Evolutionary conservation across 2,888 invertebrate genomes (phyloP).

Genomic region (Trachelus stipa): DNA sequence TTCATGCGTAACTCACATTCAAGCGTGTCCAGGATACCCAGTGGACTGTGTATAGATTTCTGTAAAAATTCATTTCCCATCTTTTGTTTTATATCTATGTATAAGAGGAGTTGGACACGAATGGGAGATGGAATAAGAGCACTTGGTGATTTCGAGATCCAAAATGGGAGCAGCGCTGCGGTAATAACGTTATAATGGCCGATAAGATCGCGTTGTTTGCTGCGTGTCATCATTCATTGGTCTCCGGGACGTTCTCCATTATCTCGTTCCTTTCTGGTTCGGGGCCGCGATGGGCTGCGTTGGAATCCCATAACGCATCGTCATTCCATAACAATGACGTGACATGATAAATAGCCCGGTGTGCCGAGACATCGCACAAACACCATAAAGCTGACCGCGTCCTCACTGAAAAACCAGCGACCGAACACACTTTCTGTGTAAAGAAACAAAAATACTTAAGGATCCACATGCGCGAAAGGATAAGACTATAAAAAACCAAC

Average conservation of each 20-base stretch:
- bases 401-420: not conserved
- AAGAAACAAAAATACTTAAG: not conserved
- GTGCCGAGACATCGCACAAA: slow-evolving; percentile 5
- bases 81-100: not conserved
- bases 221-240: slow-evolving; percentile 11
- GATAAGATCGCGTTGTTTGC: slow-evolving; percentile 20
- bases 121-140: not conserved
- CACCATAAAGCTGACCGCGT: not conserved
- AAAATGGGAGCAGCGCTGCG: not conserved
- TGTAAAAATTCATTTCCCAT: not conserved
- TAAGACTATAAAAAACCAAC: not conserved
- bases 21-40: not conserved
- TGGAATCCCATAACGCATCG: slow-evolving; percentile 17
- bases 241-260: slow-evolving; percentile 3
- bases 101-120: not conserved
- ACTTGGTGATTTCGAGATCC: not conserved
- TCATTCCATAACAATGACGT: slow-evolving; percentile 20
- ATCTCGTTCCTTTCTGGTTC: not conserved
- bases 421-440: not conserved
- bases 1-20: not conserved
- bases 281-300: not conserved
- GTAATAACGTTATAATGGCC: slow-evolving; percentile 11
- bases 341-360: slow-evolving; percentile 18
- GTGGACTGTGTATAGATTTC: not conserved
- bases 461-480: not conserved